Conservation (phyloP, 2,888 invertebrate genomes). For the Thereva unica region DNA sequence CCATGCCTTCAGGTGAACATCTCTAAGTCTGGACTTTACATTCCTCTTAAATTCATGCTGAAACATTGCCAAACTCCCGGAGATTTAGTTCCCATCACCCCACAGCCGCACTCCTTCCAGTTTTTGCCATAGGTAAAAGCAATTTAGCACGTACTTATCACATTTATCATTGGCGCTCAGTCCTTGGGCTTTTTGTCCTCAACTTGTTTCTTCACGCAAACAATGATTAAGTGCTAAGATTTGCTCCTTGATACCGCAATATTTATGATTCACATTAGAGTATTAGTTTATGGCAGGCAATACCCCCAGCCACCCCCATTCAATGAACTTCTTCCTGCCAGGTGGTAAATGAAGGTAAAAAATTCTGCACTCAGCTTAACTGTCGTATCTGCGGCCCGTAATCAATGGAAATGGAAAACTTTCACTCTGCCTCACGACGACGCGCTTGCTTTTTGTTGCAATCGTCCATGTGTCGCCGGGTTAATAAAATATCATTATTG, state of each 20-base stretch:
- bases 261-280: conserved; percentile 34
- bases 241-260: conserved; percentile 34
- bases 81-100: conserved; percentile 14
- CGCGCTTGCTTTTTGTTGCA: too few species aligned
- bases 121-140: conserved; percentile 22
- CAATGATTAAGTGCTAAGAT: conserved; percentile 34
- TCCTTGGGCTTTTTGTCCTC: conserved; percentile 35
- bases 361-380: too few species aligned
- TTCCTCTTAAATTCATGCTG: conserved; percentile 19
- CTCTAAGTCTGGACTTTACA: conserved; percentile 29
- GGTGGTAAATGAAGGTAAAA: too few species aligned
- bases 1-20: background rate
- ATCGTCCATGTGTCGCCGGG: too few species aligned
- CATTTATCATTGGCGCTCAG: conserved; percentile 31
- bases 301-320: background rate
- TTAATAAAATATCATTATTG: too few species aligned
- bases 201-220: conserved; percentile 34
- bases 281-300: conserved; percentile 31
- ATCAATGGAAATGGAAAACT: too few species aligned
- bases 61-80: conserved; percentile 27
- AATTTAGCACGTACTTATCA: conserved; percentile 35
- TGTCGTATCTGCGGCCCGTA: too few species aligned
- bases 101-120: too few species aligned
- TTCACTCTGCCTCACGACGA: too few species aligned
- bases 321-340: too few species aligned